phyloP scores from a whole-genome alignment of 2,888 invertebrate species.

The Sympetrum striolatum region DNA sequence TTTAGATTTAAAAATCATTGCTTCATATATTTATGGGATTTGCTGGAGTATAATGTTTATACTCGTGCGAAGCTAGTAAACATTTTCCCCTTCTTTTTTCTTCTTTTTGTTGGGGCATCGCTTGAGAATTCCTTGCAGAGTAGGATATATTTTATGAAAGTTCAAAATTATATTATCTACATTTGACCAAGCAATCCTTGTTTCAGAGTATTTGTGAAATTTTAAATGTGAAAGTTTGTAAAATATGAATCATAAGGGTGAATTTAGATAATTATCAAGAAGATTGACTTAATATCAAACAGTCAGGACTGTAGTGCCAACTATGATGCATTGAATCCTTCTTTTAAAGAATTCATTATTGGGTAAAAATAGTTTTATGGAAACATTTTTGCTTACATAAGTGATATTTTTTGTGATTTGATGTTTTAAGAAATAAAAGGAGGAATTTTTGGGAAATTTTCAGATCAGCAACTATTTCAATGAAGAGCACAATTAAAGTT shows the following conservation, averaged over 20 bases:
- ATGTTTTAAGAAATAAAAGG: slow-evolving; percentile 6
- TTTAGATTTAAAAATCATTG: slow-evolving; percentile 24
- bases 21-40: slow-evolving; percentile 38
- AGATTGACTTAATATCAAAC: background rate
- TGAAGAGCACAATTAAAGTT: slow-evolving; percentile 7
- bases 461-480: background rate
- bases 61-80: background rate
- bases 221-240: background rate
- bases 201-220: background rate
- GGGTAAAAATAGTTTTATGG: background rate
- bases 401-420: slow-evolving; percentile 11
- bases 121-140: background rate
- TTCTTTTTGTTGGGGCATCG: background rate
- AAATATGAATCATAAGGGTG: background rate
- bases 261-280: background rate
- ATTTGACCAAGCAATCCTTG: background rate
- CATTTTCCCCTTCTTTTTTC: background rate
- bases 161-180: background rate
- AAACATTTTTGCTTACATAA: background rate
- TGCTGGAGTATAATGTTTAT: slow-evolving; percentile 22
- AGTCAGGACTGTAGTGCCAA: slow-evolving; percentile 25
- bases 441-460: background rate
- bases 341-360: background rate
- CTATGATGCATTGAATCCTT: background rate
- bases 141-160: background rate